Percentiles rank a stretch among this genome's conserved stretches.
Conservation (phyloP, 2,797 vertebrate genomes). For the Pseudomugil tenellus region DNA sequence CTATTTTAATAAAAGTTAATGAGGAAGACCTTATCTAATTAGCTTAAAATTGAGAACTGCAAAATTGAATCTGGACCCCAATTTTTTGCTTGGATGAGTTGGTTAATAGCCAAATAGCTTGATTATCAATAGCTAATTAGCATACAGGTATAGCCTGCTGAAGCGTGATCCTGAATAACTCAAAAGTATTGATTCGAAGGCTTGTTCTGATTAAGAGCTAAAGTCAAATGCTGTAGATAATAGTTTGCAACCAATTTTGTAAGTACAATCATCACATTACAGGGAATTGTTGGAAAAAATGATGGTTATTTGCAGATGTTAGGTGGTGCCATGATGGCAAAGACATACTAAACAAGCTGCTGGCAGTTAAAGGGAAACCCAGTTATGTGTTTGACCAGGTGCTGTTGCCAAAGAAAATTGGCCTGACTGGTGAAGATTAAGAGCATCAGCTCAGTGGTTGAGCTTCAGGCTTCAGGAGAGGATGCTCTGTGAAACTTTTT, state of each 20-base stretch:
- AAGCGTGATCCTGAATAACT: not conserved
- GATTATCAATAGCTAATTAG: not conserved
- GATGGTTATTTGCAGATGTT: constrained; percentile 12
- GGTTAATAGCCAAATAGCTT: constrained; percentile 19
- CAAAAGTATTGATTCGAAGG: constrained; percentile 8
- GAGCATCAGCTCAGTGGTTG: constrained; percentile 20
- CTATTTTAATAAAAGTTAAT: constrained; percentile 43
- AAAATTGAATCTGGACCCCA: constrained; percentile 54
- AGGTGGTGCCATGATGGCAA: constrained; percentile 16
- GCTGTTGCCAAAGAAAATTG: constrained; percentile 17
- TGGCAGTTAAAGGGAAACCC: constrained; percentile 6
- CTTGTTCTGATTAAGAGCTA: constrained; percentile 1
- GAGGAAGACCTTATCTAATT: constrained; percentile 49
- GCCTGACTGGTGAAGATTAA: constrained; percentile 15
- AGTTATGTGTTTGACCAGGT: constrained; percentile 15
- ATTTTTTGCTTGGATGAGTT: constrained; percentile 56
- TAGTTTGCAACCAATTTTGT: not conserved
- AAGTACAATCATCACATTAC: not conserved
- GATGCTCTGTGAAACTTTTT: constrained; percentile 37
- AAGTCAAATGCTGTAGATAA: not conserved
- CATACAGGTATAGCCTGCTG: not conserved
- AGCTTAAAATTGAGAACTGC: constrained; percentile 31
- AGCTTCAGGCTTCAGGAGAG: not conserved
- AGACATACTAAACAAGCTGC: constrained; percentile 4
- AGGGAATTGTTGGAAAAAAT: not conserved